Conservation (phyloP, 2,888 invertebrate genomes). For the Crematogaster levior region DNA sequence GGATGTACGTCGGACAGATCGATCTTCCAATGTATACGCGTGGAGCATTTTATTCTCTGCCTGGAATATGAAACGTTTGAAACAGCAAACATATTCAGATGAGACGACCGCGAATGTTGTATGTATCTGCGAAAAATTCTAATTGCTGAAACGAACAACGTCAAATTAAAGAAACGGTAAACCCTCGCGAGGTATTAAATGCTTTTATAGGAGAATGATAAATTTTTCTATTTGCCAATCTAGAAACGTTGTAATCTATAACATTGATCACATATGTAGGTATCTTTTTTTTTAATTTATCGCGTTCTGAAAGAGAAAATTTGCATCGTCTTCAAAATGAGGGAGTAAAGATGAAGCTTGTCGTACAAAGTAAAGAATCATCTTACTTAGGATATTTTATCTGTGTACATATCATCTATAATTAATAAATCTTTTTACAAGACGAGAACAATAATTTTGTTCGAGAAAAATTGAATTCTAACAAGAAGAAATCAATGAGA, state of each 20-base stretch:
- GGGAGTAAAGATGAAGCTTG: neutral
- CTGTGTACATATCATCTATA: neutral
- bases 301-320: neutral
- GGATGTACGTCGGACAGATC: slow-evolving; percentile 1
- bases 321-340: neutral
- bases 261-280: neutral
- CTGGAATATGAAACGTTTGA: neutral
- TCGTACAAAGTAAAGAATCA: neutral
- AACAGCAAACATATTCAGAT: neutral
- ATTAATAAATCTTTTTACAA: neutral
- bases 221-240: too few species aligned
- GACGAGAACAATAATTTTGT: neutral
- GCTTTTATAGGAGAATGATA: neutral
- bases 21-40: neutral
- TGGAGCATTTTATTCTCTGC: neutral
- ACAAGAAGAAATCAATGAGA: neutral
- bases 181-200: neutral
- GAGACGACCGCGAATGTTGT: neutral
- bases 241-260: neutral
- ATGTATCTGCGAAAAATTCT: neutral
- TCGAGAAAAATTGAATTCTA: neutral
- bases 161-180: neutral
- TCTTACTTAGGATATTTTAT: neutral
- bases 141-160: neutral
- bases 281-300: neutral